Evolutionary conservation across 2,113 vertebrate species (phyloP), one percentile per base, ranked within the genome.

Genomic region (Theropithecus gelada): DNA sequence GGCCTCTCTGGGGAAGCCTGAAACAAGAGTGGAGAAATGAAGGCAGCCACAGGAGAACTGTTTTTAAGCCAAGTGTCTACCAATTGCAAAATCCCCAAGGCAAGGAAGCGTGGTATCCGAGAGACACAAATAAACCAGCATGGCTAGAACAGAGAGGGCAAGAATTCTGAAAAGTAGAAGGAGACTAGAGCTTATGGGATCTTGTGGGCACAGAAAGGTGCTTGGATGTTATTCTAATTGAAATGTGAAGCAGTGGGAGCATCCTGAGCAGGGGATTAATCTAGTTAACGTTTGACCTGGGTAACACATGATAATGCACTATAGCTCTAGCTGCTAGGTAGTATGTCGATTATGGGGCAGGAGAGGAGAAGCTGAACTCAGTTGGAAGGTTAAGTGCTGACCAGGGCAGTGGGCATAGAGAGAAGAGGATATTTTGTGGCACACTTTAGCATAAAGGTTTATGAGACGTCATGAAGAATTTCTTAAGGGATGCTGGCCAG

Each of bases 331-430:
- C 61, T 43, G 40, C 35, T 23, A 0, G 2, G 13, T 3, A 7
- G 20, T 23, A 2, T 0, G 40, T 3, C 48, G 27, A 43, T 6
- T n/a, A n/a, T 1, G 32, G 50, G 30, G 38, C 23, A 66, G 45
- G 25, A 32, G 59, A 18, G 23, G 18, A 23, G 17, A 35, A 23
- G 17, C 30, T 10, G 9, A 57, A 11, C 1, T 30, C 23, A 8
- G 10, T 5, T 8, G 8, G 18, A 11, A n/a, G 38, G 25, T 3
- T 32, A 25, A 13, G 1, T 14, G 43, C 43, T 0, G 18, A 3
- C 57, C 2, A 10, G 0, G 18, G 13, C 43, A 1, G 0, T 1
- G 20, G 45, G 20, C 13, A 1, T 0, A 23, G 61, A 35, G 13
- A n/a, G 38, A 22, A 59, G 84, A 50, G 22, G 8, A 11, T 9